Conservation (phyloP, 2,113 vertebrate genomes). For the Neofelis nebulosa region DNA sequence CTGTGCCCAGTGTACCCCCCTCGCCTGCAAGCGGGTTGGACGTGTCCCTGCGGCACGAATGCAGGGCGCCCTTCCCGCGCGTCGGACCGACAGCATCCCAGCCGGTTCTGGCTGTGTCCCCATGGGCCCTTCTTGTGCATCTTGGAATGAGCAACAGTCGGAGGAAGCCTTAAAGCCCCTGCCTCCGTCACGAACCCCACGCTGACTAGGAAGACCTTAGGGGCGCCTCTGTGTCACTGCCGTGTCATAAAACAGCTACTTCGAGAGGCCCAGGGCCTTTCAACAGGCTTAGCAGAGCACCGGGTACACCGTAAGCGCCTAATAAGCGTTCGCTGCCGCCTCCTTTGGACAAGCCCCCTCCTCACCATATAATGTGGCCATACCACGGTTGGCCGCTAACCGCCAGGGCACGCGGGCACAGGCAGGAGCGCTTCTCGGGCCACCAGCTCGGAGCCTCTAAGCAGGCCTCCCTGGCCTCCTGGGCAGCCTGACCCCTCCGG, state of each 20-base stretch:
- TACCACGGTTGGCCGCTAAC: neutral
- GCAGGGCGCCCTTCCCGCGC: neutral
- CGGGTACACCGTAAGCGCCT: neutral
- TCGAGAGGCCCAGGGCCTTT: no score
- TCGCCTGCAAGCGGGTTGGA: fast-evolving
- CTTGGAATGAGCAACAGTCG: no score
- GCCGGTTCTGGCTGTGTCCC: neutral
- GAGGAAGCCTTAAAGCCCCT: neutral
- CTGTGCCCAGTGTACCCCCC: no score
- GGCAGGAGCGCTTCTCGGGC: neutral
- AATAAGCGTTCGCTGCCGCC: fast-evolving
- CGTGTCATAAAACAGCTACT: neutral
- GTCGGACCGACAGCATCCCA: neutral
- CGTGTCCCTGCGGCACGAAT: fast-evolving
- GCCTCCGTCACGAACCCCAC: neutral
- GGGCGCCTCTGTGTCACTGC: fast-evolving
- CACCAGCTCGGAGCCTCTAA: neutral
- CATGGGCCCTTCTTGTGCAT: neutral
- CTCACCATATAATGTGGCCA: constrained; percentile 50
- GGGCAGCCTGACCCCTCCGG: neutral
- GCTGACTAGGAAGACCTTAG: fast-evolving
- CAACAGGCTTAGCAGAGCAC: neutral
- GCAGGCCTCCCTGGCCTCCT: neutral
- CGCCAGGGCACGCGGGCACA: fast-evolving
- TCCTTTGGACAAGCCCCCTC: neutral